A percentile compares a stretch with the other conserved stretches of the same genome.
These are phyloP conservation scores for Nasalis larvatus DNA, from an alignment of 2,113 vertebrate genomes.

Conservation along the genomic window DNA sequence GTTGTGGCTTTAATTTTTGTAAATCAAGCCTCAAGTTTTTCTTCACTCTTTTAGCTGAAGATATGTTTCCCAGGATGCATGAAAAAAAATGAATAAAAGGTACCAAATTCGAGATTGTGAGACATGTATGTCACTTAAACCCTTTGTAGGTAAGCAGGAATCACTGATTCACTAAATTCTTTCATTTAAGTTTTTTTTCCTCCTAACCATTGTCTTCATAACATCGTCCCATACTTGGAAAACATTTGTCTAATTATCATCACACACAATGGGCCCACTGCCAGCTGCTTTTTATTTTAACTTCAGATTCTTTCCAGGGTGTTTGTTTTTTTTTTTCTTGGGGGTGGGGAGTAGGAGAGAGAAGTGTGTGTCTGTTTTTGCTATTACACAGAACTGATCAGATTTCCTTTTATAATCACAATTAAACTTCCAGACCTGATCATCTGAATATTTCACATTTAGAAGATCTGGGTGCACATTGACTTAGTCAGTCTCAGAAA, in stretches of 20 bases:
- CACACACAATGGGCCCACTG: slow-evolving; percentile 69
- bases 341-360: slow-evolving; percentile 46
- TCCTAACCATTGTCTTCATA: slow-evolving; percentile 43
- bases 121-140: slow-evolving; percentile 25
- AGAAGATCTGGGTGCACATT: background rate
- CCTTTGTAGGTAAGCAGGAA: slow-evolving; percentile 1
- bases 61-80: slow-evolving; percentile 42
- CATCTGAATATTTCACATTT: slow-evolving; percentile 19
- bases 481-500: slow-evolving; percentile 27
- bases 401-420: slow-evolving; percentile 78
- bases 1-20: slow-evolving; percentile 68
- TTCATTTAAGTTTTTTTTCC: background rate
- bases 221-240: slow-evolving; percentile 62
- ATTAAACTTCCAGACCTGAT: slow-evolving; percentile 65
- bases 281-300: slow-evolving; percentile 81
- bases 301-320: slow-evolving; percentile 76
- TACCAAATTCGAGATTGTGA: background rate
- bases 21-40: slow-evolving; percentile 69
- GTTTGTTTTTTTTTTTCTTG: slow-evolving; percentile 48
- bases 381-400: slow-evolving; percentile 73
- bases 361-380: slow-evolving; percentile 73
- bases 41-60: slow-evolving; percentile 47
- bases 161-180: background rate
- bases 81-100: slow-evolving; percentile 43
- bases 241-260: slow-evolving; percentile 77